Evolutionary conservation across 2,797 vertebrate genomes (phyloP), one percentile per base, ranked within the genome.

Genomic region (Myoxocephalus aenaeus): DNA sequence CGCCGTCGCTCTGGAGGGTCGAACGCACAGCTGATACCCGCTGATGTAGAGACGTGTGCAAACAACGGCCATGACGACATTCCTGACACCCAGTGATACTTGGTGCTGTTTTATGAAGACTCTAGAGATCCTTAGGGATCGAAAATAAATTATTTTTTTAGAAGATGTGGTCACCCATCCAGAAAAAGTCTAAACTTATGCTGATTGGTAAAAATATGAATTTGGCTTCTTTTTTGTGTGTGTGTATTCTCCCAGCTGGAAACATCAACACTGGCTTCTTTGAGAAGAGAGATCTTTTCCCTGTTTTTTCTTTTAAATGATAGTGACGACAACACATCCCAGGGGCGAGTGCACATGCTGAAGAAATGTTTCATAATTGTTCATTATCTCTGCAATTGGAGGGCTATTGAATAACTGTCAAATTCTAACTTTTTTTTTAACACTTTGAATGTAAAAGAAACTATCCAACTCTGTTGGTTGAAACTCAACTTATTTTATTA

Each of bases 1-100:
- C 86, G 84, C 0, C 92, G 74, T 25, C 90, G 94, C 73, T 94
- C 96, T 0, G 92, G 83, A 38, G 74, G 89, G 0, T 92, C 95
- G 0, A 0, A 86, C 77, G 0, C 94, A 95, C 62, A 94, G 20
- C 34, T 27, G 17, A 76, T 17, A 29, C 15, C 34, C 29, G 7
- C 27, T 20, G 38, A 75, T 12, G 54, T 10, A 57, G 32, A 36
- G 25, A 65, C 25, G 13, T 5, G 50, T 40, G 46, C n/a, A 59
- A 36, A 72, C 64, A 32, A 63, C 25, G 29, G 73, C 65, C 68
- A 18, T 20, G 71, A 77, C 6, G 61, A 82, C 77, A 66, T 75
- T 86, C 79, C 72, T 79, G 25, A 51, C 68, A 76, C 54, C 36
- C 38, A 7, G 25, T 25, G 65, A 73, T 18, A 7, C 44, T 27